A percentile compares a stretch with the other conserved stretches of the same genome.
These are phyloP conservation scores for Nibea coibor DNA, from an alignment of 2,113 vertebrate species.

Conservation along the genomic window DNA sequence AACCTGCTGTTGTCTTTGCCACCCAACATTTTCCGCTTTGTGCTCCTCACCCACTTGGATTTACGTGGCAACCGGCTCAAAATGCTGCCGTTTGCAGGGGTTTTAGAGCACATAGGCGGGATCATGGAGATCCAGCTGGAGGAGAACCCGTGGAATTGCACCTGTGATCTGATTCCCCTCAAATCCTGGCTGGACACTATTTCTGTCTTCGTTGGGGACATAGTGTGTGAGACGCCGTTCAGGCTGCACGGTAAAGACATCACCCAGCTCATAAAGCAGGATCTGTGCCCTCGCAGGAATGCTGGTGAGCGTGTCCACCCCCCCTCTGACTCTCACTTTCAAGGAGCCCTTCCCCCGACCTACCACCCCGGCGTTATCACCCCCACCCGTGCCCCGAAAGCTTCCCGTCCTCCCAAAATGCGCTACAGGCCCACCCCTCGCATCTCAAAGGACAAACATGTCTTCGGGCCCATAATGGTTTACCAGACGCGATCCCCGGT, in stretches of 20 bases:
- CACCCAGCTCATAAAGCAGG: conserved; percentile 96
- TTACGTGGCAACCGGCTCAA: conserved; percentile 96
- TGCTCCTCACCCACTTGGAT: conserved; percentile 97
- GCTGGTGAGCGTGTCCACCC: conserved; percentile 87
- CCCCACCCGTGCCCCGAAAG: conserved; percentile 91
- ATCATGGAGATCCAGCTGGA: conserved; percentile 99
- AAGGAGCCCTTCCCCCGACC: conserved; percentile 85
- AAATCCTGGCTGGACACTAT: conserved; percentile 98
- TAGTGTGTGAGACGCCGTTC: conserved; percentile 97
- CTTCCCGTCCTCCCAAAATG: conserved; percentile 93
- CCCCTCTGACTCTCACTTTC: conserved; percentile 87
- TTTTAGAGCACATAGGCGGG: conserved; percentile 96
- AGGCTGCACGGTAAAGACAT: conserved; percentile 96
- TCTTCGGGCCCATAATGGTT: conserved; percentile 98
- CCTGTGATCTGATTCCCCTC: conserved; percentile 94
- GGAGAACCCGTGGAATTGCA: conserved; percentile 99
- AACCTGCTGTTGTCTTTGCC: conserved; percentile 96
- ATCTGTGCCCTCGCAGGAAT: conserved; percentile 94
- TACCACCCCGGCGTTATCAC: conserved; percentile 85
- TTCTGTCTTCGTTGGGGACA: conserved; percentile 96
- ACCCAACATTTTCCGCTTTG: conserved; percentile 96
- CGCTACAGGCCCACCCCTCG: conserved; percentile 94
- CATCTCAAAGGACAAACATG: conserved; percentile 93
- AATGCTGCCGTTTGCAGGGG: conserved; percentile 95
- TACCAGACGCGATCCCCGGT: conserved; percentile 97